Evolutionary conservation across 2,888 invertebrate species (phyloP).

Genomic region (Scrobipalpa costella): DNA sequence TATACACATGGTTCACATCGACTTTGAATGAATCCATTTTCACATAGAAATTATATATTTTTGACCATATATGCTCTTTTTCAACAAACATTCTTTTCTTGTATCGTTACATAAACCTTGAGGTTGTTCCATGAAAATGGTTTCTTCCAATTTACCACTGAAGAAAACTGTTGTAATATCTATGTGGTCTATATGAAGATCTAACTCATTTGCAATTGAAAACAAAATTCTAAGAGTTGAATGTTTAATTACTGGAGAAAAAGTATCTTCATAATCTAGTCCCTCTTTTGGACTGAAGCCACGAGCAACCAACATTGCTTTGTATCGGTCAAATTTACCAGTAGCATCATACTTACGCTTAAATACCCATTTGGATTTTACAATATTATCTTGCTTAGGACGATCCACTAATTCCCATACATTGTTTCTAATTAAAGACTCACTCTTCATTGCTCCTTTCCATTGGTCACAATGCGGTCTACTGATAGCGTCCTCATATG

Average conservation of each 20-base stretch:
- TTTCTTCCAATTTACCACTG: constrained; percentile 23
- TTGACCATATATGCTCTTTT: constrained; percentile 28
- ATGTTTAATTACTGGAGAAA: too few species aligned
- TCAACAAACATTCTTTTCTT: constrained; percentile 20
- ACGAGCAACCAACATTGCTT: constrained; percentile 33
- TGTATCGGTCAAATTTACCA: constrained; percentile 31
- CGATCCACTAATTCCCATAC: constrained; percentile 32
- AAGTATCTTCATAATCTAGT: too few species aligned
- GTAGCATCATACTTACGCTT: constrained; percentile 30
- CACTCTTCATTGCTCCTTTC: constrained; percentile 31
- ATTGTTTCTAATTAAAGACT: constrained; percentile 30
- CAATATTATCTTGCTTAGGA: constrained; percentile 25
- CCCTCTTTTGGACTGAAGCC: too few species aligned
- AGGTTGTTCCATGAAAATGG: constrained; percentile 28
- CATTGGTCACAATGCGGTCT: constrained; percentile 13
- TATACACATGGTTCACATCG: constrained; percentile 31
- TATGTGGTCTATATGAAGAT: too few species aligned
- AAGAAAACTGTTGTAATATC: constrained; percentile 24
- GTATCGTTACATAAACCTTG: constrained; percentile 27
- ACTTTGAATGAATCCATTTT: constrained; percentile 22
- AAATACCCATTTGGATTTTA: constrained; percentile 35
- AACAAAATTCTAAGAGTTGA: too few species aligned
- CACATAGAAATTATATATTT: too few species aligned
- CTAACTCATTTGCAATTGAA: too few species aligned
- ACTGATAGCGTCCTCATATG: neutral